Evolutionary conservation across 1,140 invertebrate species (phyloP), one percentile per base, ranked within the genome.

Genomic region (Bombus ignitus): DNA sequence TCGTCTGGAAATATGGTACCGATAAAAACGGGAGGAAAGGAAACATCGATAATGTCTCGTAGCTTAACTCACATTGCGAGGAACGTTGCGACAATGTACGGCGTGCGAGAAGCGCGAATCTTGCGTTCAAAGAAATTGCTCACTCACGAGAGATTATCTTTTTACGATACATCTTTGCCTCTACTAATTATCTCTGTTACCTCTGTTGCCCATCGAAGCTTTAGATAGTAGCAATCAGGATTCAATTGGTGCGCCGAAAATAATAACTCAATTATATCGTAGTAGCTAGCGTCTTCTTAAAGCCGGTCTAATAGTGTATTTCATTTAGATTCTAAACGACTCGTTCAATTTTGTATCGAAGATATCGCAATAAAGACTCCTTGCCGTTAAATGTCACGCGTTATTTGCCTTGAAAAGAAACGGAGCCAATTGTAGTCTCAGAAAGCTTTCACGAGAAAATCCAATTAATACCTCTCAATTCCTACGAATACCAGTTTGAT

Each of bases 311-410:
- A 59, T 42, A 35, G 13, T 10, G 22, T 44, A 35, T 37, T 18
- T 77, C 39, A 13, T 73, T 73, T 47, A 73, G 57, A 71, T 42
- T 72, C 44, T 59, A 47, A 73, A 57, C 18, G 71, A 74, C 22
- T 32, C 28, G 13, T 68, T 66, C 32, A 44, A 75, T 83, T 83
- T 86, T 86, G 85, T 86, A 86, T 86, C 81, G 37, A 47, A 53
- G 74, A 83, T 83, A 86, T 86, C 65, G 42, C 37, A 86, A 86
- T 86, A 86, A 86, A 86, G 66, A 86, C 25, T 82, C 42, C 53
- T 74, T 72, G 18, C 35, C 62, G 62, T 78, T 77, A n/a, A 71
- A 37, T 6, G 15, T 13, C 62, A 47, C n/a, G 15, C n/a, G 8
- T 47, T 70, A 12, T 57, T n/a, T 6, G 35, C 28, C 12, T 42